Evolutionary conservation across 2,113 vertebrate genomes (phyloP), one percentile per base, ranked within the genome.

Genomic region (Ammodytes marinus): DNA sequence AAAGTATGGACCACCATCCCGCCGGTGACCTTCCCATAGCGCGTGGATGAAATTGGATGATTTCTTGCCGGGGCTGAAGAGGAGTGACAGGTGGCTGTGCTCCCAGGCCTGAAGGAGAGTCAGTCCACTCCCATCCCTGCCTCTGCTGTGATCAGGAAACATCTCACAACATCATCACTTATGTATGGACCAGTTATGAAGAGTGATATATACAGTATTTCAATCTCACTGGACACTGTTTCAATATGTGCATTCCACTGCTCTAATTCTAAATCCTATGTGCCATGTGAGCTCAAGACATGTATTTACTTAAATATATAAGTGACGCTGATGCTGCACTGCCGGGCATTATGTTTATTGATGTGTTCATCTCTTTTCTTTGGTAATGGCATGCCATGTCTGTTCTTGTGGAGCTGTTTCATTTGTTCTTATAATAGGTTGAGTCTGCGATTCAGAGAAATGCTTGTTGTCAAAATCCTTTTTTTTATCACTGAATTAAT

Each of bases 41-140:
- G 59, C 77, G 80, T 45, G 79, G 79, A 90, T 93, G 89, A 93
- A 95, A 94, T 92, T 91, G 93, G 91, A 93, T 92, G 92, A 95
- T 94, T 94, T 91, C 89, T 91, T 87, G 93, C 91, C 69, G 52
- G 73, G 71, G 76, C 89, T 91, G 91, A 90, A 80, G 91, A 88
- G 91, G 88, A 91, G 92, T 95, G 94, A 93, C 94, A 95, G 94
- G 93, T 95, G 94, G 92, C 70, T 85, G 91, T 85, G 92, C 92
- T 89, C 42, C 86, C 82, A 86, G 85, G 91, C 93, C 89, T 90
- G 91, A 94, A 93, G 88, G 89, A 83, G 90, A 88, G 70, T 64
- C 74, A 79, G 82, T 85, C 82, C 88, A 70, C 81, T 90, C 90
- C 89, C 81, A 68, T 87, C 83, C 65, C 79, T 52, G 45, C 68